These are phyloP conservation scores for Drosophila algonquin DNA, from an alignment of 2,888 invertebrate genomes.

Conservation along the genomic window DNA sequence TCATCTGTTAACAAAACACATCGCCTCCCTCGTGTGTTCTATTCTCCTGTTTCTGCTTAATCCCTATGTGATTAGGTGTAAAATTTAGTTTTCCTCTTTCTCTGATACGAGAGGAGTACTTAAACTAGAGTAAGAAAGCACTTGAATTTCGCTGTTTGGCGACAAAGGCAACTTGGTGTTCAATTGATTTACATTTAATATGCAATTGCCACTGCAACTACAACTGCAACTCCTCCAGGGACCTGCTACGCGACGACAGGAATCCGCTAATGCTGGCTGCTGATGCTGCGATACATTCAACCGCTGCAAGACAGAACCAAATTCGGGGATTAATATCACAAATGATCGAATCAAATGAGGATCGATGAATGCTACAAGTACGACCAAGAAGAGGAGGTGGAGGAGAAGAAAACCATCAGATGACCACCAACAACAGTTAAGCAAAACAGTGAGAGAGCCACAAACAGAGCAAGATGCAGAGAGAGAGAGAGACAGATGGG, in stretches of 20 bases:
- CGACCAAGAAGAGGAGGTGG: not conserved
- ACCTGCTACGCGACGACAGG: not conserved
- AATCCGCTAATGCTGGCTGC: slow-evolving; percentile 4
- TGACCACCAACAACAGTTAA: slow-evolving; percentile 19
- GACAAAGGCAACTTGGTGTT: slow-evolving; percentile 81
- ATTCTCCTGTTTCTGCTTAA: not conserved
- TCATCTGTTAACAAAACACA: slow-evolving; percentile 1
- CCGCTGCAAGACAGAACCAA: slow-evolving; percentile 22
- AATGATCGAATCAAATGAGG: not conserved
- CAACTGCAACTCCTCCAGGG: slow-evolving; percentile 15
- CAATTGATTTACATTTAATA: slow-evolving; percentile 10
- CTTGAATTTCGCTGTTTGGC: slow-evolving; percentile 68
- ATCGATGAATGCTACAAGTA: not conserved
- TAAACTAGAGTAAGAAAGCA: slow-evolving; percentile 71
- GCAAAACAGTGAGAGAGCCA: slow-evolving; percentile 7
- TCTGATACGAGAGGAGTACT: slow-evolving; percentile 4
- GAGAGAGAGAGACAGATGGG: not conserved
- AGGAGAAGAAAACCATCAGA: slow-evolving; percentile 10
- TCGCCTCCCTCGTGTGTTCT: too few species aligned
- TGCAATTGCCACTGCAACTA: not conserved
- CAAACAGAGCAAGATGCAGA: not conserved
- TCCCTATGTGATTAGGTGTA: not conserved
- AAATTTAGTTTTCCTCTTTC: not conserved
- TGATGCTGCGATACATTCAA: slow-evolving; percentile 10
- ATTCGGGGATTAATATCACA: not conserved